Conservation (phyloP, 2,797 vertebrate species). For the Sebastes melanostomus region DNA sequence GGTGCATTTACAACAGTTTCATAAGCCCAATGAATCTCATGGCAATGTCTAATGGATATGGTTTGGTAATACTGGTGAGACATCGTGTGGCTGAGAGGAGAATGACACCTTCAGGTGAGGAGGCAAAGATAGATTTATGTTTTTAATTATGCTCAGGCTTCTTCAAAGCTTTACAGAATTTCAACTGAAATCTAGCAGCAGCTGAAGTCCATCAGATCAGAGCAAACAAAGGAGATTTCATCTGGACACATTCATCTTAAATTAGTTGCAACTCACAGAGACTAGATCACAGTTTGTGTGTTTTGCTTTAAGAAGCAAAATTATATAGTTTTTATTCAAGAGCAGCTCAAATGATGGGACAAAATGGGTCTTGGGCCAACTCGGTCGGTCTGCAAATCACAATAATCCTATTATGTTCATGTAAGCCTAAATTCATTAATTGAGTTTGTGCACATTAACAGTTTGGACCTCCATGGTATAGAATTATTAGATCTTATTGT, state of each 20-base stretch:
- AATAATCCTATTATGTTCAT: not conserved
- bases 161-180: not conserved
- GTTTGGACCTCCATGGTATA: not conserved
- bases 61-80: constrained; percentile 54
- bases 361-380: not conserved
- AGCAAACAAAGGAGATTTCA: not conserved
- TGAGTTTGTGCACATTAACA: not conserved
- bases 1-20: constrained; percentile 35
- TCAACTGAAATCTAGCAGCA: not conserved
- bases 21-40: constrained; percentile 9
- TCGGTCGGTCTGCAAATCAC: not conserved
- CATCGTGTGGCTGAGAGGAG: constrained; percentile 59
- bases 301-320: not conserved
- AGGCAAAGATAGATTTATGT: not conserved
- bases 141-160: not conserved
- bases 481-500: not conserved
- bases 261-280: not conserved
- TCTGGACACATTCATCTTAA: not conserved
- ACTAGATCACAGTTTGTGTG: not conserved
- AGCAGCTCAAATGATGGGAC: not conserved
- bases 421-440: not conserved
- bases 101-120: constrained; percentile 30
- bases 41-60: constrained; percentile 6
- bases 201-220: not conserved
- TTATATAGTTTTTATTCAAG: not conserved